Conservation (phyloP, 1,140 invertebrate species). For the Conus betulinus region DNA sequence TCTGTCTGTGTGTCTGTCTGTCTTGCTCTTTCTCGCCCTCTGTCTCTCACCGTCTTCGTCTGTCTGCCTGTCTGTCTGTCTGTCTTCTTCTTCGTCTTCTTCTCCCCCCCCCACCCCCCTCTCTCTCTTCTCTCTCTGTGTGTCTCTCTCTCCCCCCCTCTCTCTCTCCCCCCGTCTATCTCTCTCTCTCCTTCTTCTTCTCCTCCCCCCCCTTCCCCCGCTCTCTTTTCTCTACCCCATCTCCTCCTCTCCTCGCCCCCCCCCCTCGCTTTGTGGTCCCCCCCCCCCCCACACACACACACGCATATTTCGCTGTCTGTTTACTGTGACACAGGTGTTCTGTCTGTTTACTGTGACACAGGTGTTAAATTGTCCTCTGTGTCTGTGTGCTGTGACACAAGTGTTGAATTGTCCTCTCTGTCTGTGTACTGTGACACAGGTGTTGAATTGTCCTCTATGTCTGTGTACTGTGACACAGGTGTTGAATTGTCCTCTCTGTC, state of each 20-base stretch:
- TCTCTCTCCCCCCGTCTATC: neutral
- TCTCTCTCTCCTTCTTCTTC: neutral
- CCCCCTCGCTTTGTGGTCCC: neutral
- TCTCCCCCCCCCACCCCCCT: neutral
- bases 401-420: no score
- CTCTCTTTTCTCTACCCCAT: neutral
- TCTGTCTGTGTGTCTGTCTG: no score
- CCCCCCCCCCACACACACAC: neutral
- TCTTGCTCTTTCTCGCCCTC: neutral
- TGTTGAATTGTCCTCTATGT: no score
- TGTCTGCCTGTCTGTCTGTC: neutral
- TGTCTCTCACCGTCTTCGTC: neutral
- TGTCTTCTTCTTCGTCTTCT: neutral
- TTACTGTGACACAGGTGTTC: neutral
- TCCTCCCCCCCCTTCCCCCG: neutral
- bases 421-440: no score
- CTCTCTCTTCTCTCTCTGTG: no score
- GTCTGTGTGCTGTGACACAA: no score
- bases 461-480: no score
- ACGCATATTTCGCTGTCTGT: neutral
- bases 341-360: neutral
- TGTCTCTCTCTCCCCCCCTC: neutral
- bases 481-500: no score
- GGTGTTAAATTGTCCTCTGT: neutral
- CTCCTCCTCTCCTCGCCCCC: neutral